Conservation (phyloP, 2,113 vertebrate species). For the Propithecus coquereli region DNA sequence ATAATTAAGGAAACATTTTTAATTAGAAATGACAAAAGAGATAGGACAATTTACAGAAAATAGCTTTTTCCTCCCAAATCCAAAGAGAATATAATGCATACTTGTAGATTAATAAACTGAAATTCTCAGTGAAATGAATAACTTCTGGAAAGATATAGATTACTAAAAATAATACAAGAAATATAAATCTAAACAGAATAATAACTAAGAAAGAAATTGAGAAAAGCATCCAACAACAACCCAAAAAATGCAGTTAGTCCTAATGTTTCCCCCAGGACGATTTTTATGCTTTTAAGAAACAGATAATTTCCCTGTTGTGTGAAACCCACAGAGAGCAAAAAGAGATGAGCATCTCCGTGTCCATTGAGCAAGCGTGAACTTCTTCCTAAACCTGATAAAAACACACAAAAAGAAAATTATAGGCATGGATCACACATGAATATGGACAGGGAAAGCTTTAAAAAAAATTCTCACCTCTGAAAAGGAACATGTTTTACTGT, state of each 20-base stretch:
- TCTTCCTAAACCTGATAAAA: background rate
- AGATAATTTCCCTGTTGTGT: background rate
- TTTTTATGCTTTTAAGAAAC: background rate
- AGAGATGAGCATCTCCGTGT: background rate
- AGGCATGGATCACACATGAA: background rate
- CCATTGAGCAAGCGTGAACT: background rate
- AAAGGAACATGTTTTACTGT: background rate
- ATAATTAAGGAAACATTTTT: conserved; percentile 60
- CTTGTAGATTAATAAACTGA: background rate
- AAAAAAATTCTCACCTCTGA: background rate
- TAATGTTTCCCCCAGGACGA: background rate
- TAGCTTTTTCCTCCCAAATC: conserved; percentile 21
- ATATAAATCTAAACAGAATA: conserved; percentile 24
- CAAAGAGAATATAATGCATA: conserved; percentile 11
- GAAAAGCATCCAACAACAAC: background rate
- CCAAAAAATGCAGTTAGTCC: background rate
- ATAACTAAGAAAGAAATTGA: background rate
- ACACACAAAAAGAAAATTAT: background rate
- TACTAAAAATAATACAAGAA: conserved; percentile 33
- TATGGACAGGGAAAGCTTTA: background rate
- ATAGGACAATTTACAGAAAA: conserved; percentile 51
- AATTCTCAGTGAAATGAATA: conserved; percentile 37
- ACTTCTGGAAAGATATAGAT: conserved; percentile 2
- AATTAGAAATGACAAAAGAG: conserved; percentile 66
- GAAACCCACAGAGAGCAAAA: background rate